phyloP scores from a whole-genome alignment of 2,797 vertebrate species.

The Oryzias sinensis region DNA sequence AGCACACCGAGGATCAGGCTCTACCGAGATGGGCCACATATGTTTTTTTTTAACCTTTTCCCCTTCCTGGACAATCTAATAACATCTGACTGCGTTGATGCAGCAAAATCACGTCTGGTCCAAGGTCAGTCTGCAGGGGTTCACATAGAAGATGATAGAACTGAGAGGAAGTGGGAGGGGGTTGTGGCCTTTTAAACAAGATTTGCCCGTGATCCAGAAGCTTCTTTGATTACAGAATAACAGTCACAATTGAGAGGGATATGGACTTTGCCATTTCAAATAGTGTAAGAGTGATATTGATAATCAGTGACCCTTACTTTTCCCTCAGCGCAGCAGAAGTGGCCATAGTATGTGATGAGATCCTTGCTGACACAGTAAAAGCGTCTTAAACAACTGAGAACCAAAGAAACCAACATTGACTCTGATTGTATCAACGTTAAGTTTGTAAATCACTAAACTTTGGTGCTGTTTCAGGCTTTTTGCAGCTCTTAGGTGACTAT shows the following conservation, averaged over 20 bases:
- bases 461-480: conserved; percentile 25
- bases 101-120: conserved; percentile 66
- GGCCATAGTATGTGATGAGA: conserved; percentile 32
- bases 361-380: conserved; percentile 58
- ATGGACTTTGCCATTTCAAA: conserved; percentile 47
- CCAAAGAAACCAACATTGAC: conserved; percentile 40
- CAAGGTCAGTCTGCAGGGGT: conserved; percentile 68
- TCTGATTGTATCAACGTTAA: conserved; percentile 45
- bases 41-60: conserved; percentile 64
- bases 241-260: conserved; percentile 54
- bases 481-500: conserved; percentile 56
- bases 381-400: conserved; percentile 46
- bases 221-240: conserved; percentile 40
- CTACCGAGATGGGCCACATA: conserved; percentile 45
- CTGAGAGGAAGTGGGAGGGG: conserved; percentile 9
- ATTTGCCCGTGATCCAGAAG: conserved; percentile 39
- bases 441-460: conserved; percentile 45
- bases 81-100: conserved; percentile 62
- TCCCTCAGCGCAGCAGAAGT: conserved; percentile 9
- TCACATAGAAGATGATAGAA: conserved; percentile 34
- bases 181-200: conserved; percentile 24
- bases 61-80: conserved; percentile 71
- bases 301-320: conserved; percentile 49
- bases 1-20: conserved; percentile 51
- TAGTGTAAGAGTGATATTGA: conserved; percentile 46